Conservation (phyloP, 2,797 vertebrate genomes). For the Petrocephalus schoutedeni region DNA sequence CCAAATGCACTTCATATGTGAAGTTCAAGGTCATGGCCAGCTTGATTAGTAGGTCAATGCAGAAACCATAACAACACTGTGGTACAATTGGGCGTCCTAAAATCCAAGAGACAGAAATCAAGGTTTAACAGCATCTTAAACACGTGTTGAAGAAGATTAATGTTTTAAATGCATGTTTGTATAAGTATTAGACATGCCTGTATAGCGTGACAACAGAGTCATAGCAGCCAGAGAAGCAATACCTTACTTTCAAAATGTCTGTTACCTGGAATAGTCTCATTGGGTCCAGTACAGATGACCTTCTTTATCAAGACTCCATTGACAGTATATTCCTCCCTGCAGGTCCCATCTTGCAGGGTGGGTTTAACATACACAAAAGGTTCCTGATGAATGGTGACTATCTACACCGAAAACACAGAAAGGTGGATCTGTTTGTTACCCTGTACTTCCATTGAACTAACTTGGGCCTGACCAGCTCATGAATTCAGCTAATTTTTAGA, state of each 20-base stretch:
- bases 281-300: constrained; percentile 91
- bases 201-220: background rate
- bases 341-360: constrained; percentile 79
- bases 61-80: constrained; percentile 94
- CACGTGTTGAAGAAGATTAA: background rate
- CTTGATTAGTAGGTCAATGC: constrained; percentile 91
- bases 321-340: constrained; percentile 79
- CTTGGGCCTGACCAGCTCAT: background rate
- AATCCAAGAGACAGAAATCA: background rate
- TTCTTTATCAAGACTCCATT: constrained; percentile 92
- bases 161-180: background rate
- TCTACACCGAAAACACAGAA: constrained; percentile 55
- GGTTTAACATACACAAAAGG: constrained; percentile 94
- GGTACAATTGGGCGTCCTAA: constrained; percentile 84
- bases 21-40: constrained; percentile 92
- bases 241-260: background rate
- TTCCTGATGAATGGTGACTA: constrained; percentile 94
- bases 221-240: background rate
- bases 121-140: background rate
- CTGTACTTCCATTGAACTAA: background rate
- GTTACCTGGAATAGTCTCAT: constrained; percentile 85
- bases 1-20: constrained; percentile 93
- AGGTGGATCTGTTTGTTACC: background rate
- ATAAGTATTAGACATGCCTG: background rate
- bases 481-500: background rate